Base-by-base conservation (phyloP, 2,888 invertebrate species). In the Agrypnus murinus region DNA sequence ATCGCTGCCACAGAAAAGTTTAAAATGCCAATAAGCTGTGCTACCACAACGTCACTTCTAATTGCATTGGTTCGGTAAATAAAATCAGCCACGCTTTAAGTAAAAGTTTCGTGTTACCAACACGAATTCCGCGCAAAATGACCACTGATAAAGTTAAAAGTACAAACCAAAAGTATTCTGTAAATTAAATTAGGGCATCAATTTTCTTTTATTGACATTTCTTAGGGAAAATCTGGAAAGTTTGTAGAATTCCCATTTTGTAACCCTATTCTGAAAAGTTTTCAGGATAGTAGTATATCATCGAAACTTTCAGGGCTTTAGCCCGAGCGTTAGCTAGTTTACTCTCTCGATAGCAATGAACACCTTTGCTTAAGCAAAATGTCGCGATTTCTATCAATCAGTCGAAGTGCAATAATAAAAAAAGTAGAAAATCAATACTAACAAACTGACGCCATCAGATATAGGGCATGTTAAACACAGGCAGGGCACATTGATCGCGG, bases 391-490 rank as follows among this genome's bases (percentile, higher is more conserved):
- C 60, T 59, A 65, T 69, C 65, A 69, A 69, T 69, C 59, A 50
- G 9, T 58, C 55, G 59, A 53, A 69, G 50, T 69, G 69, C 65
- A 70, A 65, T 66, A 66, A 66, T 48, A 70, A 72, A 72, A 75
- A 69, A 65, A 59, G 71, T 46, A 63, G 65, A 72, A 75, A 75
- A 75, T 75, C 75, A 72, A 75, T 75, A 75, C 67, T 57, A 67
- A 68, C 75, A 74, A 75, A 75, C 75, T 75, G 75, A 74, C 75
- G 73, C 63, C 63, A 70, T 70, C 62, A 74, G 63, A 74, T 75
- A 72, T 72, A 68, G 75, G 75, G 75, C 72, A 75, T 75, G 74
- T 73, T 74, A 70, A 75, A 75, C 72, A 73, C 69, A 70, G 67
- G 64, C 64, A 65, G 65, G 69, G 75, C 72, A 74, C 74, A 74